phyloP scores from a whole-genome alignment of 2,797 vertebrate species.

The Brotula barbata region DNA sequence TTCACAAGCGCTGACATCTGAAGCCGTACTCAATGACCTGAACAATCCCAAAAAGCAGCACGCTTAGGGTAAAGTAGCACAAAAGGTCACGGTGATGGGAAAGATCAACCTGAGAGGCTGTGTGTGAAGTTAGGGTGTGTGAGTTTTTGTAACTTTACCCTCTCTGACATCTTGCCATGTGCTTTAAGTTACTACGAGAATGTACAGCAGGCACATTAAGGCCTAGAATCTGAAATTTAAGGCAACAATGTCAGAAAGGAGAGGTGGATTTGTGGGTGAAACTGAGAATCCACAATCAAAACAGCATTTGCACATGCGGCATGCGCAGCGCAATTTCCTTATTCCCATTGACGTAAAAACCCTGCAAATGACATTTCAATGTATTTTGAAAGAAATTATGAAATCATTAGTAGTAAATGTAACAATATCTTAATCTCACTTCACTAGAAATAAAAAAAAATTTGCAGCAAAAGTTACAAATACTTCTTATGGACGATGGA shows the following conservation, averaged over 20 bases:
- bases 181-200: constrained; percentile 1
- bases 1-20: constrained; percentile 41
- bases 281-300: background rate
- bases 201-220: background rate
- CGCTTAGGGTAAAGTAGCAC: too few species aligned
- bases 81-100: constrained; percentile 22
- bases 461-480: too few species aligned
- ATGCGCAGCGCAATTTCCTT: background rate
- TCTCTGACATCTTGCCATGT: background rate
- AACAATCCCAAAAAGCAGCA: constrained; percentile 11
- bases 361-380: background rate
- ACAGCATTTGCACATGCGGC: background rate
- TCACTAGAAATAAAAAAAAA: too few species aligned
- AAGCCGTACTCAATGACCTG: constrained; percentile 1
- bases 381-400: background rate
- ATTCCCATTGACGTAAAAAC: background rate
- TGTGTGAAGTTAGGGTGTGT: background rate
- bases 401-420: too few species aligned
- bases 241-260: background rate
- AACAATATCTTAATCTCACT: too few species aligned
- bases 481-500: too few species aligned
- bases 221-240: background rate
- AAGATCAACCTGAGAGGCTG: constrained; percentile 15
- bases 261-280: background rate
- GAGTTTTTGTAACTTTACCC: background rate